Evolutionary conservation across 2,888 invertebrate species (phyloP).

Genomic region (Barypeithes pellucidus): DNA sequence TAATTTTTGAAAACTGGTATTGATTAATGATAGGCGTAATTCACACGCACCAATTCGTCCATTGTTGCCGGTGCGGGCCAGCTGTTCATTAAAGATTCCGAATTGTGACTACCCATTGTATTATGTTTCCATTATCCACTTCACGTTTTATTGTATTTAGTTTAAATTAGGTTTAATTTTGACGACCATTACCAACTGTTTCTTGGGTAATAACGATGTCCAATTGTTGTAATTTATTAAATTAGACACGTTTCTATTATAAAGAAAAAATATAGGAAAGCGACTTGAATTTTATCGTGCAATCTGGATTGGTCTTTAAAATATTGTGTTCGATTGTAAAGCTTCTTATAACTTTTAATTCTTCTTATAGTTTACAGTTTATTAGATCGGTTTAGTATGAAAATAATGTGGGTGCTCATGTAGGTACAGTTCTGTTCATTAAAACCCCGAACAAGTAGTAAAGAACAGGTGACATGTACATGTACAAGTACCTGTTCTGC

Average conservation of each 20-base stretch:
- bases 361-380: too few relatives aligned
- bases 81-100: conserved; percentile 61
- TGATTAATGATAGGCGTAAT: conserved; percentile 64
- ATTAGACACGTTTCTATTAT: conserved; percentile 53
- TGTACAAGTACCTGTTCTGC: too few relatives aligned
- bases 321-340: too few relatives aligned
- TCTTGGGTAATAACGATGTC: conserved; percentile 53
- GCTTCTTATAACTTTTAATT: too few relatives aligned
- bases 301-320: conserved; percentile 29
- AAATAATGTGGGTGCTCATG: too few relatives aligned
- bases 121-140: conserved; percentile 60
- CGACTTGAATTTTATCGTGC: conserved; percentile 31
- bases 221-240: conserved; percentile 56
- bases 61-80: conserved; percentile 62
- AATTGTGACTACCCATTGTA: conserved; percentile 60
- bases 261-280: conserved; percentile 41
- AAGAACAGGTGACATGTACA: too few relatives aligned
- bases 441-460: too few relatives aligned
- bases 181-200: conserved; percentile 55
- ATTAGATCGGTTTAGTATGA: too few relatives aligned
- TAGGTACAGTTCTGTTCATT: too few relatives aligned
- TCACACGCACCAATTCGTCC: conserved; percentile 66
- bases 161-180: conserved; percentile 61
- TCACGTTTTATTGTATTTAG: conserved; percentile 60
- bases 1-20: conserved; percentile 61